A percentile compares a stretch with the other conserved stretches of the same genome.
Conservation (phyloP, 1,140 invertebrate species). For the Caerostris darwini region DNA sequence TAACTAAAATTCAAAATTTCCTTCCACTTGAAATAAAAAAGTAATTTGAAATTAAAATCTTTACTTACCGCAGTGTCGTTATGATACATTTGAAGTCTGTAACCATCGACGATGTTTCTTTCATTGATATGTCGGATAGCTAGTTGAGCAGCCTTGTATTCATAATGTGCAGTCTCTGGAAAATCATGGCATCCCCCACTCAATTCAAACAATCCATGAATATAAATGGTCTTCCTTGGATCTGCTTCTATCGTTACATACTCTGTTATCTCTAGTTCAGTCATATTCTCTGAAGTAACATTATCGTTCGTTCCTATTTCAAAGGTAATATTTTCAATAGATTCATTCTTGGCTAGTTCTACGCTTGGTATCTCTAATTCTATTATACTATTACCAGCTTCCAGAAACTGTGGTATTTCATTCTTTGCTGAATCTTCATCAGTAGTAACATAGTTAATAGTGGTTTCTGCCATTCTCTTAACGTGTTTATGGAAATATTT, state of each 20-base stretch:
- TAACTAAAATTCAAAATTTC: too few species aligned
- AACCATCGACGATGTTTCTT: constrained; percentile 45
- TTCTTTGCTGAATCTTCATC: too few species aligned
- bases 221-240: constrained; percentile 41
- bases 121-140: constrained; percentile 65
- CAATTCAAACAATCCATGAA: constrained; percentile 73
- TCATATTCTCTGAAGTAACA: neutral
- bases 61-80: constrained; percentile 73
- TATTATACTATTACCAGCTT: too few species aligned
- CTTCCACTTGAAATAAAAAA: neutral
- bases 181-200: constrained; percentile 57
- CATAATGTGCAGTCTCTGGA: constrained; percentile 36
- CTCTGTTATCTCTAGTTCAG: too few species aligned
- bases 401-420: too few species aligned
- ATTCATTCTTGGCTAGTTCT: too few species aligned
- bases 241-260: neutral
- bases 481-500: neutral
- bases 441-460: too few species aligned
- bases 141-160: constrained; percentile 64
- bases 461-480: neutral
- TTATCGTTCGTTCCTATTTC: neutral
- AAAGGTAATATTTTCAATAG: neutral
- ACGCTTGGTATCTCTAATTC: too few species aligned
- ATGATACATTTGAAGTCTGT: constrained; percentile 66
- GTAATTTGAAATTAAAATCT: neutral